phyloP scores from a whole-genome alignment of 2,888 invertebrate genomes.

The Parochlus steinenii region DNA sequence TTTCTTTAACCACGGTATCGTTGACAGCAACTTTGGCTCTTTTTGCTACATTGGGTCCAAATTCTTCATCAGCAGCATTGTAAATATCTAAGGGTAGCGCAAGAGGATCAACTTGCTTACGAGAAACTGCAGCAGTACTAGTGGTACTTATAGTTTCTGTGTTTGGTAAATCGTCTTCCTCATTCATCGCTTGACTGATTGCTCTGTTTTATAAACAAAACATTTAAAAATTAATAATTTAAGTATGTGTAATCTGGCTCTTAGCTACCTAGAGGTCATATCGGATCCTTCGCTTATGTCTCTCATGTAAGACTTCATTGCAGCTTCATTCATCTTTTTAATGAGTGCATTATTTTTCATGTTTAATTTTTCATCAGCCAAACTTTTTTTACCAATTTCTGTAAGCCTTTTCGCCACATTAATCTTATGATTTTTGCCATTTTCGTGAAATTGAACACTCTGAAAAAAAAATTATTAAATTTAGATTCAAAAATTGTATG shows the following conservation, averaged over 20 bases:
- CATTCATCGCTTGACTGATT: conserved; percentile 18
- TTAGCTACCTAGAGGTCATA: conserved; percentile 25
- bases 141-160: conserved; percentile 40
- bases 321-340: conserved; percentile 79
- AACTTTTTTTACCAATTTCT: conserved; percentile 68
- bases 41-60: conserved; percentile 21
- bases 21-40: conserved; percentile 18
- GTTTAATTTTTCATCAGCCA: conserved; percentile 59
- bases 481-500: background rate
- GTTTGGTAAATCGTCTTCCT: conserved; percentile 33
- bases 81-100: conserved; percentile 8
- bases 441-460: conserved; percentile 91
- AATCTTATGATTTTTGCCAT: conserved; percentile 80
- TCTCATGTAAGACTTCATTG: conserved; percentile 71
- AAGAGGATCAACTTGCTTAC: conserved; percentile 13
- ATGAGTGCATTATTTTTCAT: conserved; percentile 64
- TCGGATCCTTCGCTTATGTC: conserved; percentile 43
- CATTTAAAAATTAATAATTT: too few relatives aligned
- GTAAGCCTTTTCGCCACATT: conserved; percentile 76
- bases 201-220: too few relatives aligned
- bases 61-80: conserved; percentile 14
- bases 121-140: conserved; percentile 17
- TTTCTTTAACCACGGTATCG: conserved; percentile 17
- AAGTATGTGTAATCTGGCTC: too few relatives aligned
- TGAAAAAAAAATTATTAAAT: conserved; percentile 22